These are phyloP conservation scores for Adelosebastes latens DNA, from an alignment of 2,797 vertebrate species.

Conservation along the genomic window DNA sequence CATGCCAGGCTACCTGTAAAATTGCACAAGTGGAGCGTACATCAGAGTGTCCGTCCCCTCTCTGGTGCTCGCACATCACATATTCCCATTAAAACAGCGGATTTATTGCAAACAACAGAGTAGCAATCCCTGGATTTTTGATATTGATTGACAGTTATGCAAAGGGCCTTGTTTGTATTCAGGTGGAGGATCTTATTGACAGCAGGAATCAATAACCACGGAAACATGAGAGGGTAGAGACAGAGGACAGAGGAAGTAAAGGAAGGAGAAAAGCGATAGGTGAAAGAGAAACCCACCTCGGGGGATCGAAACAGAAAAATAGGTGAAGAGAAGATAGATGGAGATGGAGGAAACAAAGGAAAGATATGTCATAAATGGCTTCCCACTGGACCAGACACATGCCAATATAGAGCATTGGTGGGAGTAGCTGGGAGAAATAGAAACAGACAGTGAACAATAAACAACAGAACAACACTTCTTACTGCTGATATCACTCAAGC, in stretches of 20 bases:
- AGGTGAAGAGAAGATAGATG: slow-evolving; percentile 13
- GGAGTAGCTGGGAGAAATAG: neutral
- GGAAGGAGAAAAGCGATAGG: neutral
- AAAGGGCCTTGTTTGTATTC: slow-evolving; percentile 71
- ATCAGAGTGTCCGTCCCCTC: neutral
- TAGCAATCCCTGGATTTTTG: slow-evolving; percentile 14
- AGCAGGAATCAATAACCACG: slow-evolving; percentile 57
- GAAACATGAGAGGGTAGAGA: slow-evolving; percentile 55
- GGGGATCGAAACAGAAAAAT: slow-evolving; percentile 32
- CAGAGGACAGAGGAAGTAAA: slow-evolving; percentile 24
- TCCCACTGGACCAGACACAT: slow-evolving; percentile 16
- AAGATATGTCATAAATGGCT: slow-evolving; percentile 21
- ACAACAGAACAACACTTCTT: slow-evolving; percentile 9
- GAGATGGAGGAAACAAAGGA: slow-evolving; percentile 1
- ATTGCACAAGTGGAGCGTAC: slow-evolving; percentile 24
- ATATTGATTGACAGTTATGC: slow-evolving; percentile 57
- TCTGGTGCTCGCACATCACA: neutral
- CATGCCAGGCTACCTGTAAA: slow-evolving; percentile 18
- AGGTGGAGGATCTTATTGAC: slow-evolving; percentile 52
- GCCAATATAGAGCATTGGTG: neutral
- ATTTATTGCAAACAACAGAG: slow-evolving; percentile 10
- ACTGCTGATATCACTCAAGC: slow-evolving; percentile 19
- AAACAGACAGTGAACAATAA: slow-evolving; percentile 33
- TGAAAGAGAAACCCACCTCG: slow-evolving; percentile 21
- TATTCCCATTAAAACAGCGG: slow-evolving; percentile 10